Conservation (phyloP, 2,113 vertebrate genomes). For the Pluvianellus socialis region DNA sequence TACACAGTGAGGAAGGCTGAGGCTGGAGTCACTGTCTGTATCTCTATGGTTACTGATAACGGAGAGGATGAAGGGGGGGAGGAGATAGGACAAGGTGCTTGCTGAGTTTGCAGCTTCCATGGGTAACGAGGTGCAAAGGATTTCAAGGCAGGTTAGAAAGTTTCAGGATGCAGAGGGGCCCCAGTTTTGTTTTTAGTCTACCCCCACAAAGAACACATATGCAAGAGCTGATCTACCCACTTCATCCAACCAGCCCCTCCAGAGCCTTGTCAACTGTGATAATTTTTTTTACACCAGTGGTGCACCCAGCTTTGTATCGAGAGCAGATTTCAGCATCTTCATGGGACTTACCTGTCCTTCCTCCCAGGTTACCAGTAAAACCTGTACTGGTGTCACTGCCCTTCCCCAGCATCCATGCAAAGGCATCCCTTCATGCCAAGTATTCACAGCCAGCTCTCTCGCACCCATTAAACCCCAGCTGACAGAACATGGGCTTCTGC, state of each 20-base stretch:
- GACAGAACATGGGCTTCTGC: neutral
- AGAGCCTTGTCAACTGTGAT: neutral
- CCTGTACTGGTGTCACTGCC: neutral
- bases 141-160: neutral
- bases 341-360: neutral
- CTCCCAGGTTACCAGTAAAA: neutral
- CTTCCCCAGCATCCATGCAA: neutral
- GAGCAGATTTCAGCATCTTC: neutral
- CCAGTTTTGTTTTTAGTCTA: neutral
- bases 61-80: neutral
- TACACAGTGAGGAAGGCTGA: neutral
- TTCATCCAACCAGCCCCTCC: neutral
- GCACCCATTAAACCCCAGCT: neutral
- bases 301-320: neutral
- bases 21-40: neutral
- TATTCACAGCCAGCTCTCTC: neutral
- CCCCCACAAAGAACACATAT: fast-evolving
- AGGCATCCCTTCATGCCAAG: fast-evolving
- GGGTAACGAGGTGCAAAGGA: neutral
- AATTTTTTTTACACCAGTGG: neutral
- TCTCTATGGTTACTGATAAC: constrained; percentile 66
- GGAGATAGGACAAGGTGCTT: neutral
- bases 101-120: neutral
- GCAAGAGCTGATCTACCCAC: neutral
- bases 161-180: neutral